Conservation (phyloP, 2,797 vertebrate species). For the Micropoecilia bifurca region DNA sequence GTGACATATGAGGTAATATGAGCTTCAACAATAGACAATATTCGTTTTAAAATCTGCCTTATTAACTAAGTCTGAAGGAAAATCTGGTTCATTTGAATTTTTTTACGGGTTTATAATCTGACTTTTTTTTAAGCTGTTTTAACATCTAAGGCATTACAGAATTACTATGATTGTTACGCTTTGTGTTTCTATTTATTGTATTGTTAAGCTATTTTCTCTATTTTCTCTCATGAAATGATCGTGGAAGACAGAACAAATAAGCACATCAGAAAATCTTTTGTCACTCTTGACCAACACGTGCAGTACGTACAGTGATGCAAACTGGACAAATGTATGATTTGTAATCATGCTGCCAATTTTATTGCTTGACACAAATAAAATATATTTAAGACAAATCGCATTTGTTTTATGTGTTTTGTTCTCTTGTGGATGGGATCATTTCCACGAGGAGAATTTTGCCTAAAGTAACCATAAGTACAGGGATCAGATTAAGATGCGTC, state of each 20-base stretch:
- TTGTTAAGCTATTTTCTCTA: constrained; percentile 15
- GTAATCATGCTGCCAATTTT: constrained; percentile 48
- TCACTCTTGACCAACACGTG: constrained; percentile 17
- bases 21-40: background rate
- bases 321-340: constrained; percentile 28
- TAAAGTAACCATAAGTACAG: constrained; percentile 7
- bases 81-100: background rate
- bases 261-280: background rate
- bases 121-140: background rate
- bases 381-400: constrained; percentile 27
- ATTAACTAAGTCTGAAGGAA: constrained; percentile 16
- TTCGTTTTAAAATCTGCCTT: constrained; percentile 49
- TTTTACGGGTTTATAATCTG: background rate
- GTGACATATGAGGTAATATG: background rate
- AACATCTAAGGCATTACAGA: constrained; percentile 14
- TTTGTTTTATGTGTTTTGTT: constrained; percentile 18
- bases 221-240: background rate
- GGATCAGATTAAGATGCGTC: background rate
- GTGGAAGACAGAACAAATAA: background rate
- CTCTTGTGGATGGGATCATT: constrained; percentile 6
- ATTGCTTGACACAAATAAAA: constrained; percentile 34
- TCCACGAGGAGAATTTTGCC: constrained; percentile 3
- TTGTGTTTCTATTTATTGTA: constrained; percentile 4
- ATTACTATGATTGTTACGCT: background rate
- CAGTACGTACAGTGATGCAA: constrained; percentile 11